phyloP scores from a whole-genome alignment of 1,140 invertebrate genomes.

The Dolichoris vasculosae region DNA sequence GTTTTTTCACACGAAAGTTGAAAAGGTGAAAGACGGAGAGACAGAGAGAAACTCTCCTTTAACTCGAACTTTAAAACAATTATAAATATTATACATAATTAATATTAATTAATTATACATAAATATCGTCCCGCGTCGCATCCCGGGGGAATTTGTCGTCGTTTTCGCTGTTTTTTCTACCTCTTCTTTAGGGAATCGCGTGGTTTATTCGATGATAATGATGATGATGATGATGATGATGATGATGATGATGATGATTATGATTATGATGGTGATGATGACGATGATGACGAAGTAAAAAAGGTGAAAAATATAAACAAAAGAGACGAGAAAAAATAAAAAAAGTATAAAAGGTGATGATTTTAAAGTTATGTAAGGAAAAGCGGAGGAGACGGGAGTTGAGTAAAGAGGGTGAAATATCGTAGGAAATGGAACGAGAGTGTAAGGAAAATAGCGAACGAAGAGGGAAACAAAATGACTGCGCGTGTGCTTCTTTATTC shows the following conservation, averaged over 20 bases:
- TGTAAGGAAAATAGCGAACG: neutral
- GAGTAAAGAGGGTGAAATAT: neutral
- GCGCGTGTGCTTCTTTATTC: slow-evolving; percentile 11
- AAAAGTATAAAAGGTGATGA: slow-evolving; percentile 54
- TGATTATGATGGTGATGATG: slow-evolving; percentile 11
- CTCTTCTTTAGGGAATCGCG: slow-evolving; percentile 69
- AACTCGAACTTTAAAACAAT: slow-evolving; percentile 57
- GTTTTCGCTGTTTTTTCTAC: slow-evolving; percentile 73
- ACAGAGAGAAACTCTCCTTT: slow-evolving; percentile 44
- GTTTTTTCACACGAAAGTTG: slow-evolving; percentile 33
- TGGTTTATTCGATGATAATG: slow-evolving; percentile 58
- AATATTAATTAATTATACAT: slow-evolving; percentile 56
- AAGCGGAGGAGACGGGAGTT: neutral
- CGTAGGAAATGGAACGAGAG: neutral
- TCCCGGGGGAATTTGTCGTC: slow-evolving; percentile 66
- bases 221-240: slow-evolving; percentile 10
- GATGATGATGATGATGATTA: slow-evolving; percentile 29
- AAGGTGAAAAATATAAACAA: slow-evolving; percentile 32
- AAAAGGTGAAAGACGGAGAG: slow-evolving; percentile 3
- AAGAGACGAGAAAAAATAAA: slow-evolving; percentile 51
- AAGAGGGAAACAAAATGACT: neutral
- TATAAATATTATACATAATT: slow-evolving; percentile 66
- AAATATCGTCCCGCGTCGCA: slow-evolving; percentile 60
- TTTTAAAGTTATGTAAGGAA: slow-evolving; percentile 33
- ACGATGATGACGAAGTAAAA: neutral